A percentile compares a stretch with the other conserved stretches of the same genome.
Evolutionary conservation across 2,888 invertebrate genomes (phyloP).

Genomic region (Drosophila austrosaltans): DNA sequence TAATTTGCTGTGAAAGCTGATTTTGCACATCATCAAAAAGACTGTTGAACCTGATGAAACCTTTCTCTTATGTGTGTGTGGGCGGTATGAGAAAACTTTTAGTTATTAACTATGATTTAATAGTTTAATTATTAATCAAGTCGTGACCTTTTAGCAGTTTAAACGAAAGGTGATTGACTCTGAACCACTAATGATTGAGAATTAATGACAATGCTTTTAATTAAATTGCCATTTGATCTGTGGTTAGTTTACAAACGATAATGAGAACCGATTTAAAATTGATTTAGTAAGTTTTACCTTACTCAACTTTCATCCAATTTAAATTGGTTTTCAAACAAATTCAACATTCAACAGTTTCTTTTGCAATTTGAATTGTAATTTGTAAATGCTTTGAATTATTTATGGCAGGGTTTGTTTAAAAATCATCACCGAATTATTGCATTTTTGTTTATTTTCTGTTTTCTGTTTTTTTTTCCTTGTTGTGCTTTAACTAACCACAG

Average conservation of each 20-base stretch:
- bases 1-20: slow-evolving; percentile 76
- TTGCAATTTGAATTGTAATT: slow-evolving; percentile 36
- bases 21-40: slow-evolving; percentile 64
- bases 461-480: slow-evolving; percentile 23
- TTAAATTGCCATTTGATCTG: slow-evolving; percentile 12
- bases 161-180: slow-evolving; percentile 38
- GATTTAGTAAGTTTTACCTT: not conserved
- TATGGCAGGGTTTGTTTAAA: slow-evolving; percentile 14
- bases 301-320: slow-evolving; percentile 40
- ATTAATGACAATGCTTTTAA: slow-evolving; percentile 31
- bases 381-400: slow-evolving; percentile 8
- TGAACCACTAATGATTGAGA: slow-evolving; percentile 28
- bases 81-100: slow-evolving; percentile 22
- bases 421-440: not conserved
- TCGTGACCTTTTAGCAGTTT: slow-evolving; percentile 9
- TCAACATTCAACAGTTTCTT: slow-evolving; percentile 36
- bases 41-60: slow-evolving; percentile 14
- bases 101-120: slow-evolving; percentile 46
- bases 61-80: slow-evolving; percentile 16
- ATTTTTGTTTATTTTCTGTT: slow-evolving; percentile 1
- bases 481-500: slow-evolving; percentile 32
- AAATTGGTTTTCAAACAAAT: slow-evolving; percentile 54
- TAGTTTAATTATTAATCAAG: slow-evolving; percentile 39
- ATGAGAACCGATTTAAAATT: not conserved
- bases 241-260: no score